Conservation (phyloP, 2,888 invertebrate species). For the Desoria tigrina region DNA sequence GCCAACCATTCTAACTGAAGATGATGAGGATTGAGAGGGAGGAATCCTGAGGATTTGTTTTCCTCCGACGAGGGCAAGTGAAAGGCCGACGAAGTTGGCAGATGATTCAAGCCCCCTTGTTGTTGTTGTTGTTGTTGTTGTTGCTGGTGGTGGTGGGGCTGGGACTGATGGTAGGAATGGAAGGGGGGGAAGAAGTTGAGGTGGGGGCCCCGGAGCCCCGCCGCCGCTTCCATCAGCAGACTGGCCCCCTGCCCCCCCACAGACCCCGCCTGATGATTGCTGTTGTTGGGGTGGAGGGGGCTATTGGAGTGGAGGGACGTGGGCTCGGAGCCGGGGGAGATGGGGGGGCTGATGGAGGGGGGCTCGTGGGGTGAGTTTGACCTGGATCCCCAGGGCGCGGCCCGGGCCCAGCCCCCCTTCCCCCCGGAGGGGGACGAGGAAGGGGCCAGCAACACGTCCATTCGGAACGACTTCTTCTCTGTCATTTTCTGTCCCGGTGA, state of each 20-base stretch:
- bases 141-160: slow-evolving; percentile 24
- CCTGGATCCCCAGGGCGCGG: slow-evolving; percentile 39
- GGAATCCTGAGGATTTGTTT: slow-evolving; percentile 21
- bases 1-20: slow-evolving; percentile 88
- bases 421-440: slow-evolving; percentile 54
- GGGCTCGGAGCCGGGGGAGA: slow-evolving; percentile 77
- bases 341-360: slow-evolving; percentile 68
- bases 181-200: slow-evolving; percentile 22
- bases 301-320: slow-evolving; percentile 24
- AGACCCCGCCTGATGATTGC: slow-evolving; percentile 9
- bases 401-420: slow-evolving; percentile 19
- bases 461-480: slow-evolving; percentile 79
- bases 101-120: slow-evolving; percentile 45
- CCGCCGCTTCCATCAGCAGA: neutral
- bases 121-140: slow-evolving; percentile 12
- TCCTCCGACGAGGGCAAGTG: slow-evolving; percentile 36
- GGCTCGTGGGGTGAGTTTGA: slow-evolving; percentile 48
- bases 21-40: slow-evolving; percentile 66
- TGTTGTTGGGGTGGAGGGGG: slow-evolving; percentile 1
- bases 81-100: slow-evolving; percentile 47
- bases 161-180: slow-evolving; percentile 24
- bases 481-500: neutral
- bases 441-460: slow-evolving; percentile 80
- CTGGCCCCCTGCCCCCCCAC: neutral
- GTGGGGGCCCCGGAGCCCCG: neutral